A percentile compares a stretch with the other conserved stretches of the same genome.
phyloP scores from a whole-genome alignment of 2,888 invertebrate species.

The Hartigia nigra region DNA sequence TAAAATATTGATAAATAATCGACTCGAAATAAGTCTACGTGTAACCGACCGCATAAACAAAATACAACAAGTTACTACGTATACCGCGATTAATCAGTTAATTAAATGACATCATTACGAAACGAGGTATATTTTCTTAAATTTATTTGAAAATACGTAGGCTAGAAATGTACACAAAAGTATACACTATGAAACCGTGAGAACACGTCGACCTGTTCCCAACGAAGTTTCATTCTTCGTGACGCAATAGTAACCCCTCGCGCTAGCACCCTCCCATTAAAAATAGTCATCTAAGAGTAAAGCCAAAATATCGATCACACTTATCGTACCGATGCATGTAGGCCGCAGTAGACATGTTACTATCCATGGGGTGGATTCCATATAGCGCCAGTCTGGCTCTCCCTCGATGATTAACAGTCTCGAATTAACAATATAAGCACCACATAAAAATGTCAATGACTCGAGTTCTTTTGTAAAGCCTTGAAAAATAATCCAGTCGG shows the following conservation, averaged over 20 bases:
- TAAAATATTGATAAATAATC: neutral
- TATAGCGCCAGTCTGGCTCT: constrained; percentile 43
- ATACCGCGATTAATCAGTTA: neutral
- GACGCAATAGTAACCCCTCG: neutral
- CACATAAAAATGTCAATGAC: neutral
- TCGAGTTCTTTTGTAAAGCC: neutral
- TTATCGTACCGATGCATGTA: constrained; percentile 58
- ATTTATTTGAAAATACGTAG: neutral
- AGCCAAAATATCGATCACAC: constrained; percentile 5
- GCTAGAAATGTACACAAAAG: neutral
- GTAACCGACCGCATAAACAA: neutral
- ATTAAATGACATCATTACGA: neutral
- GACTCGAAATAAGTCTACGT: neutral
- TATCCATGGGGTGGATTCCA: constrained; percentile 64
- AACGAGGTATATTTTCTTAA: neutral
- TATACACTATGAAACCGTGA: neutral
- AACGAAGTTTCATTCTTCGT: neutral
- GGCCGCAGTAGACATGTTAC: constrained; percentile 64
- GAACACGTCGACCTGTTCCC: neutral
- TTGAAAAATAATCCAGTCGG: neutral
- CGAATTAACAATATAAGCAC: neutral
- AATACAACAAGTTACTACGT: neutral
- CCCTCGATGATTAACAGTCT: constrained; percentile 20
- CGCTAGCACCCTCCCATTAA: neutral
- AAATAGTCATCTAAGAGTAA: neutral